Evolutionary conservation across 1,140 invertebrate species (phyloP), one percentile per base, ranked within the genome.

Genomic region (Teleopsis dalmanni): DNA sequence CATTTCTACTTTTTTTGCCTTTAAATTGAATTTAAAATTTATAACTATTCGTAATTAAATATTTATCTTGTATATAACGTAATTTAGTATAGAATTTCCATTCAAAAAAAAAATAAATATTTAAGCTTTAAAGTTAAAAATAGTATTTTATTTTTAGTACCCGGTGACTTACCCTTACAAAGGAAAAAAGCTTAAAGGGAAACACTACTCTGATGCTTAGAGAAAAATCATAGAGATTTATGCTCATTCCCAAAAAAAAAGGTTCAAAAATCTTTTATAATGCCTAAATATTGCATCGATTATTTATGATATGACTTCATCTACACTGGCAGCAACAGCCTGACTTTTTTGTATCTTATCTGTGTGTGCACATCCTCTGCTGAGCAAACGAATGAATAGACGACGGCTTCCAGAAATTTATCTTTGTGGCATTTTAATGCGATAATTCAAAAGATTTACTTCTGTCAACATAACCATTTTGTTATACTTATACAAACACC

Each of bases 361-460:
- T 8, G 38, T 41, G 38, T 13, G n/a, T n/a, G n/a, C n/a, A n/a
- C n/a, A n/a, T n/a, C n/a, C 22, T 14, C 13, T 23, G 38, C 16
- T 25, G 22, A 25, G n/a, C 23, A 9, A 25, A 11, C 16, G 22
- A 23, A 16, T 19, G 40, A 8, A 18, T 27, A 42, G 16, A 29
- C 25, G 16, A 27, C 14, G 27, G n/a, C 6, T 16, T 19, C 31
- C 31, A 50, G 41, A 45, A 50, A 45, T 45, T 45, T 50, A 45
- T 44, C 38, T 34, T 33, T 60, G 59, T 50, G 57, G 57, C 59
- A 57, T 57, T 62, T 57, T 62, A 58, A 62, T 66, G 60, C 64
- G 59, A 67, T 66, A 67, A 66, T 67, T 67, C 61, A 67, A 56
- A 60, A 66, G 64, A 67, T 66, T 66, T 67, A 64, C 60, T 62